A percentile compares a stretch with the other conserved stretches of the same genome.
These are phyloP conservation scores for Brenthis daphne DNA, from an alignment of 2,888 invertebrate genomes.

Conservation along the genomic window DNA sequence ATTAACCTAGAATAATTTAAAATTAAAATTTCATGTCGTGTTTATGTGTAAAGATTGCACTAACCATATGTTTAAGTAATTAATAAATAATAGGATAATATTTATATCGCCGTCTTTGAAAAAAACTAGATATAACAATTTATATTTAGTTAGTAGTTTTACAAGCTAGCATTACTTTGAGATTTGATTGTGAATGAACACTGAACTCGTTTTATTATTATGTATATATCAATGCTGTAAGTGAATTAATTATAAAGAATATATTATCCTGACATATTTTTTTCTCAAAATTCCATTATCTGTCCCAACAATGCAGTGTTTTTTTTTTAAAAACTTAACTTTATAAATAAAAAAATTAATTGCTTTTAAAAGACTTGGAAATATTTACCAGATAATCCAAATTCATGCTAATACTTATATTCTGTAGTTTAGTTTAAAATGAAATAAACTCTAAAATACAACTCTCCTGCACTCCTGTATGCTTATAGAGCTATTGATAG, in stretches of 20 bases:
- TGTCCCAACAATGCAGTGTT: background rate
- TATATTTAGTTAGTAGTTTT: constrained; percentile 1
- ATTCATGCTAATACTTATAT: no score
- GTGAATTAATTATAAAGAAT: constrained; percentile 13
- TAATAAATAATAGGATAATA: constrained; percentile 2
- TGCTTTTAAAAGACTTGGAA: no score
- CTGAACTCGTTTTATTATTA: constrained; percentile 9
- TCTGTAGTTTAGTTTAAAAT: no score
- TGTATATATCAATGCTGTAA: constrained; percentile 26
- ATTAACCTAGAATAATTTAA: background rate
- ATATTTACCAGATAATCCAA: no score
- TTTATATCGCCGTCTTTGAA: background rate
- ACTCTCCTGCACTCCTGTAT: no score
- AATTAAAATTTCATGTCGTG: background rate
- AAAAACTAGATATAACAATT: background rate
- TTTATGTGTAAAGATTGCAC: background rate
- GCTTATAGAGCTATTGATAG: no score
- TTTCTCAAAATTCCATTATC: background rate
- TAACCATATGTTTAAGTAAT: constrained; percentile 1
- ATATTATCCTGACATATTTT: constrained; percentile 28
- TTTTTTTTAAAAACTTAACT: background rate
- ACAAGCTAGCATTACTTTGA: constrained; percentile 3
- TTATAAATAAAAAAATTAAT: background rate
- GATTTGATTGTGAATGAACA: constrained; percentile 7
- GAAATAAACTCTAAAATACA: no score